Evolutionary conservation across 2,888 invertebrate genomes (phyloP), one percentile per base, ranked within the genome.

Genomic region (Morpho helenor): DNA sequence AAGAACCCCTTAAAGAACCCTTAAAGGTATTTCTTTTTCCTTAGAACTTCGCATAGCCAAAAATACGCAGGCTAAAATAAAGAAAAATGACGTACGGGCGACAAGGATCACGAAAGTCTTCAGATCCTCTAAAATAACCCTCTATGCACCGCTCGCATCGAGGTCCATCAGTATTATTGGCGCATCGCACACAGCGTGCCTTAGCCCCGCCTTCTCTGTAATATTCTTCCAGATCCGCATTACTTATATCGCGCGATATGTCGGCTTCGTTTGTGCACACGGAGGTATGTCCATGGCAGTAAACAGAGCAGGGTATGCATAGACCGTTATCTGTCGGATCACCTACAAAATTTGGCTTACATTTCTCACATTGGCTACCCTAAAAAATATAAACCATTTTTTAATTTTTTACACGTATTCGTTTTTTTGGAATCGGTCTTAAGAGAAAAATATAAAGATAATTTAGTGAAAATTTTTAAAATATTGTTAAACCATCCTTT

Each of bases 331-430:
- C 95, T 41, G 94, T 93, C 0, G 98, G 98, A 84, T 98, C 96
- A 8, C 98, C 98, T 39, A 99, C 98, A 84, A 94, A 98, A 57
- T 97, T 91, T 0, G 96, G 96, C 76, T 95, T 94, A 79, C 99
- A 99, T 78, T 95, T 95, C 74, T 97, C 95, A 76, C 98, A 98
- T 80, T 96, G 96, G n/a, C 92, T 92, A 6, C 98, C 98, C 94
- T 7, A 42, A 23, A 31, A 45, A 46, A 8, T 40, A 43, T 49
- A 46, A 9, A 31, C 5, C 31, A 31, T 5, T 5, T 23, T 31
- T 31, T 5, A 31, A 31, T 31, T 31, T 31, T 31, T 31, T 31
- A 31, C 5, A 31, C 3, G 3, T 31, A 31, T 31, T 31, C 31
- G 5, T 31, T 31, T 31, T 16, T 31, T 5, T 31, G 31, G 5